A percentile compares a stretch with the other conserved stretches of the same genome.
These are phyloP conservation scores for Sceliomorpha sp. DNA, from an alignment of 2,888 invertebrate species.

Conservation along the genomic window DNA sequence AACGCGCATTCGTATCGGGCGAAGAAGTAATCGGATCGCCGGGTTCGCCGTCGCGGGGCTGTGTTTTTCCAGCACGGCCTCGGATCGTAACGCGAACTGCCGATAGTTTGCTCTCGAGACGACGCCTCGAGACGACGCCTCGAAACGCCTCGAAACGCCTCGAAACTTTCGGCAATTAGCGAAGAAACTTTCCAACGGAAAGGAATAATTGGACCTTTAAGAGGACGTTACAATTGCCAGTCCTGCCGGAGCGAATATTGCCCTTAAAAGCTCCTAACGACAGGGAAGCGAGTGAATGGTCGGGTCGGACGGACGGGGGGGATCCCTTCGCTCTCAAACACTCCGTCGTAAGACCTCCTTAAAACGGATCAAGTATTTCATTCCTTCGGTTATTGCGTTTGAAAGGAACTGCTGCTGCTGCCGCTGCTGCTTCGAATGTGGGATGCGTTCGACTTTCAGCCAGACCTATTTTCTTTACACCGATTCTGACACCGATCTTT, in stretches of 20 bases:
- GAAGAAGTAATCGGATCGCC: too few species aligned
- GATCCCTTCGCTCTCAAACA: conserved; percentile 31
- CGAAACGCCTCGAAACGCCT: too few species aligned
- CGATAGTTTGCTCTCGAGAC: conserved; percentile 33
- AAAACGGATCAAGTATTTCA: conserved; percentile 14
- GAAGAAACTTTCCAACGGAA: conserved; percentile 41
- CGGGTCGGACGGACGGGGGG: too few species aligned
- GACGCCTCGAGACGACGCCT: too few species aligned
- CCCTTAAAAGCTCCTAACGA: conserved; percentile 57
- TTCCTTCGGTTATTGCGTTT: background rate
- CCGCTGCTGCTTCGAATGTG: too few species aligned
- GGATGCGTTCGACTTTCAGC: background rate
- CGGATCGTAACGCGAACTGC: conserved; percentile 30
- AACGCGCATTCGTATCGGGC: too few species aligned
- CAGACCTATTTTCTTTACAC: background rate
- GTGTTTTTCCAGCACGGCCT: too few species aligned
- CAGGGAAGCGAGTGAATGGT: conserved; percentile 60
- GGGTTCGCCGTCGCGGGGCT: too few species aligned
- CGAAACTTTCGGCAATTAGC: conserved; percentile 49
- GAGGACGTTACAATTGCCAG: conserved; percentile 50
- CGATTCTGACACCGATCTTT: background rate
- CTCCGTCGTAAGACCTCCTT: conserved; percentile 39
- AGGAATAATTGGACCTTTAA: conserved; percentile 66
- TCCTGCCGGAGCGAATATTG: conserved; percentile 56
- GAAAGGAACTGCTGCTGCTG: too few species aligned